phyloP scores from a whole-genome alignment of 2,888 invertebrate genomes.

The Andricus quercusramuli region DNA sequence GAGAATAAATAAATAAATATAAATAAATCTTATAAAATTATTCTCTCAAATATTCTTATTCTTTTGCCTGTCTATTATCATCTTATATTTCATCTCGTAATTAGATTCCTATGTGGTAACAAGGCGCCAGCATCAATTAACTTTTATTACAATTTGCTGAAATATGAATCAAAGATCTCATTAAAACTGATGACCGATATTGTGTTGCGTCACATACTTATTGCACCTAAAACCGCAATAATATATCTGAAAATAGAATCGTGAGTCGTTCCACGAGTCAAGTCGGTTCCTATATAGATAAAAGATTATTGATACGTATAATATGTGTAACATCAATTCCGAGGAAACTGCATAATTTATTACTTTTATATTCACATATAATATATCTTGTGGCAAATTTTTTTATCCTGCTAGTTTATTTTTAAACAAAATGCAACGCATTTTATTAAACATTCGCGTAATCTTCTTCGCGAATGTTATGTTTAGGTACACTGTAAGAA shows the following conservation, averaged over 20 bases:
- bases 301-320: background rate
- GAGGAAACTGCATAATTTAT: background rate
- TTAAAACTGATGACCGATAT: background rate
- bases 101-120: background rate
- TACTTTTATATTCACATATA: background rate
- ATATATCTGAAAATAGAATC: conserved; percentile 6
- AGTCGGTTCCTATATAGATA: background rate
- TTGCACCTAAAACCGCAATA: conserved; percentile 11
- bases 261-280: background rate
- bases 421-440: background rate
- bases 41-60: no score
- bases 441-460: background rate
- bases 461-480: background rate
- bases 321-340: background rate
- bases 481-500: no score
- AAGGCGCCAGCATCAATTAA: background rate
- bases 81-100: background rate
- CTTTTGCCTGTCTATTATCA: no score
- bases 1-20: no score
- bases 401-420: background rate
- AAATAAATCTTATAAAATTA: no score
- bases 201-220: background rate
- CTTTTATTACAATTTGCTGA: background rate
- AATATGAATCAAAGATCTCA: background rate
- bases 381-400: background rate